Evolutionary conservation across 30 jellyfish, hydroid and myxozoan species (phyloP), one percentile per base, ranked within the genome.

Genomic region (Pseudorhiza aurosa): DNA sequence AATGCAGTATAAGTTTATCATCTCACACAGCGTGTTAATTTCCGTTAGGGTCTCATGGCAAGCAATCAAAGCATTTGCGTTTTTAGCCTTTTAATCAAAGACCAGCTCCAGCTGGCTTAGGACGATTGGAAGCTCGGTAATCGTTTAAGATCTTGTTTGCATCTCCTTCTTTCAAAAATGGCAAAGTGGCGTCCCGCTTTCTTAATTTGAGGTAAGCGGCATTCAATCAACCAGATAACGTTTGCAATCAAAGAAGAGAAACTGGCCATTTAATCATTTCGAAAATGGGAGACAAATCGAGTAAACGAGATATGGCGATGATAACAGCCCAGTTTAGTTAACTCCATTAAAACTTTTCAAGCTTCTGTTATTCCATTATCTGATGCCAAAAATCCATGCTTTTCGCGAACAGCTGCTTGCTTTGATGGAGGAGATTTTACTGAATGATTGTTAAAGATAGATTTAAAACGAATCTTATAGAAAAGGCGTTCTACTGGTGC

Each of bases 331-430:
- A 39, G 77, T 10, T 64, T 51, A 33, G 33, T 51, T 70, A 45
- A 70, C 49, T 17, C 83, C 50, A 70, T 70, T 70, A 70, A 70
- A 19, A 27, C 31, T 46, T 70, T 70, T 26, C 32, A 4, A 57
- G 12, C 18, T 36, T 46, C 49, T 46, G 83, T 51, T 70, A 14
- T 58, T 27, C 39, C 19, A 29, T 47, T 47, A 70, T 70, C 83
- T 21, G 59, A 47, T 70, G 68, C 57, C 58, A 9, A 29, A 70
- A 64, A 46, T 46, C 57, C 63, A 25, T 9, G 1, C 58, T n/a
- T 26, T 46, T 46, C 58, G 25, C 25, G 4, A n/a, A 35, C 83
- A 70, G 83, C 83, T 70, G 83, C 83, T 18, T 31, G 67, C 24
- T 53, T 19, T 53, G 67, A 53, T 53, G 14, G 35, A 53, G 24